These are phyloP conservation scores for Tortricodes alternella DNA, from an alignment of 2,888 invertebrate species.

Conservation along the genomic window DNA sequence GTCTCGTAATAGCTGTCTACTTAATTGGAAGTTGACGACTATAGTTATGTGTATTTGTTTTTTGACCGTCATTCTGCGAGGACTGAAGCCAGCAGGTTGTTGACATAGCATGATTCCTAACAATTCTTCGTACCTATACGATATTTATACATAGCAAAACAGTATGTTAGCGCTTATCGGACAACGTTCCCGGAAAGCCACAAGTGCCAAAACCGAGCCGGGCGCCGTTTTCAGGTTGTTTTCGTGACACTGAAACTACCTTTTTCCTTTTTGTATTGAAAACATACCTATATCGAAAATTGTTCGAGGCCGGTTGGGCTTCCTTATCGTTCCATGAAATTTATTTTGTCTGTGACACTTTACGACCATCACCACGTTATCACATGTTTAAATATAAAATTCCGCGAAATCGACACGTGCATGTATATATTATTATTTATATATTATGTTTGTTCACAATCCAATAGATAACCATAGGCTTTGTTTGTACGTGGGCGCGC, in stretches of 20 bases:
- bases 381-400: slow-evolving; percentile 9
- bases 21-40: slow-evolving; percentile 6
- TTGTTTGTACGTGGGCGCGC: slow-evolving; percentile 51
- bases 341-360: slow-evolving; percentile 4
- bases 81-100: neutral
- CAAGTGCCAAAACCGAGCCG: slow-evolving; percentile 18
- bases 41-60: neutral
- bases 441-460: slow-evolving; percentile 27
- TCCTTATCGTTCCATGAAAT: slow-evolving; percentile 35
- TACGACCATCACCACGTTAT: neutral
- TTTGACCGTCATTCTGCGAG: neutral
- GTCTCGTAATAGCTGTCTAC: slow-evolving; percentile 11
- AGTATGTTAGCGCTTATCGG: slow-evolving; percentile 38
- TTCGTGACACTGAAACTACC: no score
- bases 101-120: slow-evolving; percentile 5
- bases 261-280: no score
- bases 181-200: slow-evolving; percentile 53
- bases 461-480: slow-evolving; percentile 42
- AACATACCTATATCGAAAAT: slow-evolving; percentile 40
- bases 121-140: neutral
- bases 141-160: slow-evolving; percentile 11
- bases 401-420: slow-evolving; percentile 21
- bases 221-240: no score
- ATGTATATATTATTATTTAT: slow-evolving; percentile 16
- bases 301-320: slow-evolving; percentile 42